Evolutionary conservation across 1,140 invertebrate species (phyloP).

Genomic region (Subanguina moxae): DNA sequence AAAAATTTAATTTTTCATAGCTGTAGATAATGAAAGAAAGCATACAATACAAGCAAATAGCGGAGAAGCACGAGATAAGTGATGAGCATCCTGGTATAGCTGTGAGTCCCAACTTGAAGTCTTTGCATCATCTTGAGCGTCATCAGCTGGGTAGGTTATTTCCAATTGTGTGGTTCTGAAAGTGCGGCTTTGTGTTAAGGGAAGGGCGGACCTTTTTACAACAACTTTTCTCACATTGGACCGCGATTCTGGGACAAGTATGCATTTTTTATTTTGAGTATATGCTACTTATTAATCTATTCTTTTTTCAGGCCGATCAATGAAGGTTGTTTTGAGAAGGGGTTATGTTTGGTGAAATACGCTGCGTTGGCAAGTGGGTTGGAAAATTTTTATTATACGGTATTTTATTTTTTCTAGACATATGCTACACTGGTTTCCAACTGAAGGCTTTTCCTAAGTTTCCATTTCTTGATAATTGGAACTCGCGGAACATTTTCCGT

Average conservation of each 20-base stretch:
- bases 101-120: conserved; percentile 38
- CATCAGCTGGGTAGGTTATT: background rate
- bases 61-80: conserved; percentile 49
- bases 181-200: background rate
- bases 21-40: conserved; percentile 45
- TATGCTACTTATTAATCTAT: too few species aligned
- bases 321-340: conserved; percentile 54
- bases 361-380: conserved; percentile 46
- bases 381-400: too few species aligned
- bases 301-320: conserved; percentile 44
- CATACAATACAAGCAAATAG: conserved; percentile 52
- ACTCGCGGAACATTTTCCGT: too few species aligned
- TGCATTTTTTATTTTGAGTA: too few species aligned
- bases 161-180: too few species aligned
- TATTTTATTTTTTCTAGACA: conserved; percentile 9
- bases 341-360: conserved; percentile 48
- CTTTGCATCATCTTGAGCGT: conserved; percentile 16
- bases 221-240: conserved; percentile 27
- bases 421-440: too few species aligned
- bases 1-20: conserved; percentile 17
- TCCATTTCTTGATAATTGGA: too few species aligned
- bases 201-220: background rate
- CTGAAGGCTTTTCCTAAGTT: too few species aligned
- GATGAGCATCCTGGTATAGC: conserved; percentile 53
- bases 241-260: conserved; percentile 51